Conservation (phyloP, 2,113 vertebrate genomes). For the Zosterops borbonicus region DNA sequence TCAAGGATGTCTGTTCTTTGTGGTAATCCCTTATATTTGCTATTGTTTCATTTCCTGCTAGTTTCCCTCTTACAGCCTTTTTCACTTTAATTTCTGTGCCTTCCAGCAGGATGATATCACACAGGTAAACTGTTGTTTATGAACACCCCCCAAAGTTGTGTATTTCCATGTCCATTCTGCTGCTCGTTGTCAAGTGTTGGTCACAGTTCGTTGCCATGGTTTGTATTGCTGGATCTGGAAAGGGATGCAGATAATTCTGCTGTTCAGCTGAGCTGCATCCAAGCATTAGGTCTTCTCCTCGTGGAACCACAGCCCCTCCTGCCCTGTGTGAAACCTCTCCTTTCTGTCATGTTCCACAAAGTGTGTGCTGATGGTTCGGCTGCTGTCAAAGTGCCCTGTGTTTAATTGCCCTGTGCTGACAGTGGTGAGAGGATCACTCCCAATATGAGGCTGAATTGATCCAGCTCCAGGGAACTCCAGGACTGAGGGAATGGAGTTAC, state of each 20-base stretch:
- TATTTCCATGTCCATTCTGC: neutral
- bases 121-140: slow-evolving; percentile 59
- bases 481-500: neutral
- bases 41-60: slow-evolving; percentile 50
- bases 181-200: neutral
- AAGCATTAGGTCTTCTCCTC: neutral
- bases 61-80: slow-evolving; percentile 60
- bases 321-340: neutral
- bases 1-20: slow-evolving; percentile 5
- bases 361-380: neutral
- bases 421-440: neutral
- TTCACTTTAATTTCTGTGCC: slow-evolving; percentile 67
- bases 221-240: neutral
- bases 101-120: slow-evolving; percentile 66
- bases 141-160: neutral
- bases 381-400: neutral
- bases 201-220: neutral
- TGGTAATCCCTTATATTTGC: slow-evolving; percentile 53
- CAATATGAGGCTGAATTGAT: neutral
- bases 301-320: neutral
- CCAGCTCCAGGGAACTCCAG: neutral
- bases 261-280: neutral
- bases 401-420: neutral
- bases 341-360: neutral
- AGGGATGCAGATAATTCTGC: neutral